Conservation (phyloP, 2,888 invertebrate species). For the Troides oblongomaculatus region DNA sequence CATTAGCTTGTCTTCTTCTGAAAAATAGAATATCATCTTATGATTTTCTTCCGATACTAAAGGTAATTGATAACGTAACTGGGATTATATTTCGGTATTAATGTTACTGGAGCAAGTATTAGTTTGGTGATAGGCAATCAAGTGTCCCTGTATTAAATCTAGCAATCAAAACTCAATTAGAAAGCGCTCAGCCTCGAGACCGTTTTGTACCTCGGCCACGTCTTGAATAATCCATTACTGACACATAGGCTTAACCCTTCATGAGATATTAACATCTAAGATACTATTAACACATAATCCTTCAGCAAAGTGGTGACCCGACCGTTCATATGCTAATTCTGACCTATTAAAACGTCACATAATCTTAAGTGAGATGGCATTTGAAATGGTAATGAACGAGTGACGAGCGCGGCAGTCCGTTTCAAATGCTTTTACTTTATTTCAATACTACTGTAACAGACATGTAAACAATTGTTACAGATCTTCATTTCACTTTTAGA, state of each 20-base stretch:
- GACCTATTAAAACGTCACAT: slow-evolving; percentile 64
- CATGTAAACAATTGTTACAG: background rate
- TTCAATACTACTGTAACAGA: slow-evolving; percentile 18
- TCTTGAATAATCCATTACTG: slow-evolving; percentile 65
- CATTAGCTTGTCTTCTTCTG: too few relatives aligned
- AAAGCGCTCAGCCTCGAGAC: slow-evolving; percentile 43
- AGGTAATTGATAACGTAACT: background rate
- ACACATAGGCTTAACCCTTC: slow-evolving; percentile 64
- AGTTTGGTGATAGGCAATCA: slow-evolving; percentile 24
- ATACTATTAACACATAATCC: slow-evolving; percentile 70
- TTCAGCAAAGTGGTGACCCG: slow-evolving; percentile 59
- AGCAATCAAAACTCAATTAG: slow-evolving; percentile 56
- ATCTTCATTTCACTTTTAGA: too few relatives aligned
- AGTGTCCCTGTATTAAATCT: slow-evolving; percentile 36
- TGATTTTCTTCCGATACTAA: background rate
- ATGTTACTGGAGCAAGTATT: slow-evolving; percentile 33
- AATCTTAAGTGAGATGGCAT: slow-evolving; percentile 52
- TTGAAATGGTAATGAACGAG: slow-evolving; percentile 53
- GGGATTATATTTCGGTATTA: background rate
- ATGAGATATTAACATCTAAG: slow-evolving; percentile 67
- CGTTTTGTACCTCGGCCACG: slow-evolving; percentile 53
- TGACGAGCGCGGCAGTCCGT: slow-evolving; percentile 36
- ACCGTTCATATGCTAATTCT: slow-evolving; percentile 70
- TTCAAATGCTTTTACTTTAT: slow-evolving; percentile 12
- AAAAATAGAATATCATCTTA: too few relatives aligned